Evolutionary conservation across 2,797 vertebrate genomes (phyloP), one percentile per base, ranked within the genome.

Genomic region (Chrosomus eos): DNA sequence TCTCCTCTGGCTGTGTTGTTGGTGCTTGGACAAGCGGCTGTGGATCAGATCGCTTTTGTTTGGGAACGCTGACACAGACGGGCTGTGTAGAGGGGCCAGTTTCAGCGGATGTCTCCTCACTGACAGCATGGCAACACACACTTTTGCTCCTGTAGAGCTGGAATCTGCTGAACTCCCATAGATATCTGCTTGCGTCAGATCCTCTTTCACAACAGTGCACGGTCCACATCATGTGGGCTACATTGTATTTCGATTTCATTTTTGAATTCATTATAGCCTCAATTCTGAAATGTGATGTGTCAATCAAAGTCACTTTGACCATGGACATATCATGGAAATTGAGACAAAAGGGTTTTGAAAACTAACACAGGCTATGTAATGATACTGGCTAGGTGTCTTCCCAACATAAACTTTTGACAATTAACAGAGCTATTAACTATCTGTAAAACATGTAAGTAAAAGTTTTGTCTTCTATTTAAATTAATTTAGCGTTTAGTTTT

Each of bases 21-120:
- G 75, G 68, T 60, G 64, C 82, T 70, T 77, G 48, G 38, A 77
- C 26, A 76, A 84, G 66, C 36, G 74, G 9, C 33, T 80, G 85
- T 55, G 43, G 55, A 81, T 87, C 81, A 74, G 73, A 60, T 62
- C 8, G 26, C 60, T 67, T 73, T 68, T 84, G 78, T 78, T 74
- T 66, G 26, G 62, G 51, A 86, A 78, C 31, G 66, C 80, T 85
- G 83, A 83, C 82, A 72, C 55, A 82, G 68, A 28, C 83, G 31
- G 76, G 40, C 23, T 14, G 40, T 67, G 45, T 60, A 36, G 11
- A 48, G 53, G 62, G 64, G 36, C 36, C 74, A 78, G 66, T 45
- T 84, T 71, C 38, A 80, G 83, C 53, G 84, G 81, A 81, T 85
- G 71, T 88, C 74, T 82, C 45, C 83, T 81, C 80, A 79, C 72